Evolutionary conservation across 1,140 invertebrate genomes (phyloP).

Genomic region (Saccostrea echinata): DNA sequence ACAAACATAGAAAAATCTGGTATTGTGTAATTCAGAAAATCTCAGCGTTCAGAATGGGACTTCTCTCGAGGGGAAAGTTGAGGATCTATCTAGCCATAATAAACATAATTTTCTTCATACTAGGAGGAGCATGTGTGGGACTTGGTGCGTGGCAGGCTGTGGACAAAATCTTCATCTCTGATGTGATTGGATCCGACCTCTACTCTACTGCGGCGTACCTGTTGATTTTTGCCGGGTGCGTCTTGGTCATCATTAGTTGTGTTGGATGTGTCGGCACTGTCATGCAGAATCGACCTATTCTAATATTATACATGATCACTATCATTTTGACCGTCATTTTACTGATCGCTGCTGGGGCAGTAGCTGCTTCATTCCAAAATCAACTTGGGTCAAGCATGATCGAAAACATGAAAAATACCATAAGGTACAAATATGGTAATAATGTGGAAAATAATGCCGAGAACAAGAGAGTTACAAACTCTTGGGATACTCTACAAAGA

Average conservation of each 20-base stretch:
- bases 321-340: conserved; percentile 3
- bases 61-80: conserved; percentile 13
- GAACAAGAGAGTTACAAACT: not conserved
- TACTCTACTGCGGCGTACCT: conserved; percentile 57
- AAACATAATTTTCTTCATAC: conserved; percentile 36
- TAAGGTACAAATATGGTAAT: not conserved
- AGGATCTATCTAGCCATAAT: conserved; percentile 8
- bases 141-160: conserved; percentile 61
- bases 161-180: conserved; percentile 61
- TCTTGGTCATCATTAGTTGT: conserved; percentile 51
- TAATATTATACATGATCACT: conserved; percentile 33
- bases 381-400: not conserved
- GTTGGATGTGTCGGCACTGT: conserved; percentile 57
- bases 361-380: not conserved
- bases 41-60: not conserved
- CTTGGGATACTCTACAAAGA: not conserved
- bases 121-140: conserved; percentile 51
- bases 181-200: conserved; percentile 59
- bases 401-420: not conserved
- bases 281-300: conserved; percentile 40
- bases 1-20: not conserved
- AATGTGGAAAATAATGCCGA: conserved; percentile 14
- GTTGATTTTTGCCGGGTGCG: conserved; percentile 55
- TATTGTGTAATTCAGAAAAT: not conserved
- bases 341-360: not conserved